phyloP scores from a whole-genome alignment of 2,113 vertebrate genomes.

The Boulengeromyrus knoepffleri region DNA sequence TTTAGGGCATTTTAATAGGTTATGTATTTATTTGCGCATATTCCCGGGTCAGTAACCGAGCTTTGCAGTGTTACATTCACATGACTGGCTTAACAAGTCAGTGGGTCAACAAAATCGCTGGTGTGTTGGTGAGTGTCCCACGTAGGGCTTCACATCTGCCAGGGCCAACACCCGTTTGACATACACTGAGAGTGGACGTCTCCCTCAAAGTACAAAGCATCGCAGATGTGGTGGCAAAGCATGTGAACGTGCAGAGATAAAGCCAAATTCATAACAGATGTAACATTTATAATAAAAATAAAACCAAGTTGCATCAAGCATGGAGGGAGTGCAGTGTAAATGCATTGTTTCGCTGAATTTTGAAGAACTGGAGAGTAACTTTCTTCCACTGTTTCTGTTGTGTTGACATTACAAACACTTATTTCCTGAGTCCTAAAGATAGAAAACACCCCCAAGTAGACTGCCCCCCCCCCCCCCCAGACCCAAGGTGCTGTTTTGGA shows the following conservation, averaged over 20 bases:
- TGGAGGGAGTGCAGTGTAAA: neutral
- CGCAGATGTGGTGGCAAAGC: neutral
- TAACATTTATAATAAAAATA: neutral
- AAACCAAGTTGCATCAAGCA: neutral
- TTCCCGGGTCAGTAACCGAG: neutral
- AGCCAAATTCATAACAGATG: neutral
- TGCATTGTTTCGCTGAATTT: neutral
- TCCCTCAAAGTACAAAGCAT: neutral
- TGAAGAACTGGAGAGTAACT: neutral
- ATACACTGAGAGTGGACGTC: neutral
- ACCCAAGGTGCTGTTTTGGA: neutral
- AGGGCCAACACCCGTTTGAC: neutral
- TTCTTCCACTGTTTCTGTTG: neutral
- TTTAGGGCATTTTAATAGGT: neutral
- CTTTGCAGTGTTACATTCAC: neutral
- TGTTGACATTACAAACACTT: neutral
- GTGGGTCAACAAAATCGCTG: neutral
- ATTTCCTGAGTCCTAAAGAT: neutral
- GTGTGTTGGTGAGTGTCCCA: neutral
- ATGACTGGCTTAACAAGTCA: neutral
- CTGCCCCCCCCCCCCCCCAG: neutral
- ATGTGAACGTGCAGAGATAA: neutral
- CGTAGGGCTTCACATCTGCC: neutral
- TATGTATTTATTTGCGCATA: neutral
- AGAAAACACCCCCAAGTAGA: neutral